These are phyloP conservation scores for Theristicus caerulescens DNA, from an alignment of 2,113 vertebrate genomes.

Conservation along the genomic window DNA sequence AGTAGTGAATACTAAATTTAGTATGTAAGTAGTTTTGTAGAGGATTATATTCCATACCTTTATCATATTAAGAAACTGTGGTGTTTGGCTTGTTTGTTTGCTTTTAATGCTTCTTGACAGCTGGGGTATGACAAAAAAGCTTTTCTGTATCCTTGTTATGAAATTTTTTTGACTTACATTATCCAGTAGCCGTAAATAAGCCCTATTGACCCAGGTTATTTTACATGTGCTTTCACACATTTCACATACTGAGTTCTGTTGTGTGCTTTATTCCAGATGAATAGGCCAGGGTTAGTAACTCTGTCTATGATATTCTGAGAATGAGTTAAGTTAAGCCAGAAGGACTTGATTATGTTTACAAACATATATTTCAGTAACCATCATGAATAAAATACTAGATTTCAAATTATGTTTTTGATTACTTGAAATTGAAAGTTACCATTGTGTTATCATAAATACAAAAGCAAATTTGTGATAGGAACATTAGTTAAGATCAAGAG, in stretches of 20 bases:
- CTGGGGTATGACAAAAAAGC: not conserved
- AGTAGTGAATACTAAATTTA: conserved; percentile 1
- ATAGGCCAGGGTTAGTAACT: not conserved
- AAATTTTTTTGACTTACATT: not conserved
- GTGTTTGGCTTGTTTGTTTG: not conserved
- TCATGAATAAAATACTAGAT: not conserved
- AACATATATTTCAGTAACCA: not conserved
- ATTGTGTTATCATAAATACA: not conserved
- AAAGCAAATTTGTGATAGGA: not conserved
- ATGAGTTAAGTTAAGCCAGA: not conserved
- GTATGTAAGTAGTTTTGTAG: not conserved
- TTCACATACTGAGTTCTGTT: not conserved
- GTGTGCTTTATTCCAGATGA: not conserved
- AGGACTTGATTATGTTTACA: not conserved
- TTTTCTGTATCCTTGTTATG: not conserved
- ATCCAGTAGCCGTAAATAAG: not conserved
- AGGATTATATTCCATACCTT: not conserved
- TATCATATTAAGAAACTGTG: conserved; percentile 1
- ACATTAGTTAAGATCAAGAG: not conserved
- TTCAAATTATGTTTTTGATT: not conserved
- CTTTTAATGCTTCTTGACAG: conserved; percentile 7
- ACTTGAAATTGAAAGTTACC: not conserved
- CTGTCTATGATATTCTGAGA: not conserved
- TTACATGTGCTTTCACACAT: not conserved
- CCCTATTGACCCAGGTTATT: not conserved